These are phyloP conservation scores for Manduca sexta DNA, from an alignment of 1,140 invertebrate species.

Conservation along the genomic window DNA sequence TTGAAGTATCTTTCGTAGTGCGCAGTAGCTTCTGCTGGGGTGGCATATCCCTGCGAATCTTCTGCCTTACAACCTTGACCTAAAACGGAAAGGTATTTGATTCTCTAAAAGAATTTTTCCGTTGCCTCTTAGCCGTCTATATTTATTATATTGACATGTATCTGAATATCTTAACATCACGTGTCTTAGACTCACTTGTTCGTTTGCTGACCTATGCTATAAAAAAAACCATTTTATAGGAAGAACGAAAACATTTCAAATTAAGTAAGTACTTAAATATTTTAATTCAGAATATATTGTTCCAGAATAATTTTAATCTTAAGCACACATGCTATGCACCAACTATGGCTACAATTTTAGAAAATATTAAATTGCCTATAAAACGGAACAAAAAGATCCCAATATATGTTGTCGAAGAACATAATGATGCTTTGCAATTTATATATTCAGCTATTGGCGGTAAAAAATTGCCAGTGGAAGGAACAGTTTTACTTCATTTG, in stretches of 20 bases:
- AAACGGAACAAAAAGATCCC: slow-evolving; percentile 78
- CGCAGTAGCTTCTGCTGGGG: slow-evolving; percentile 19
- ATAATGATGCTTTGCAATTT: slow-evolving; percentile 84
- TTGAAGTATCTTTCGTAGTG: not conserved
- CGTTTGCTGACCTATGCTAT: too few species aligned
- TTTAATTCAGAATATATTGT: too few species aligned
- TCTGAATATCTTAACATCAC: too few species aligned
- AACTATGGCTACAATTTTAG: not conserved
- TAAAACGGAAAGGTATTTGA: not conserved
- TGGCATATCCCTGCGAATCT: slow-evolving; percentile 29
- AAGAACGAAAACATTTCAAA: too few species aligned
- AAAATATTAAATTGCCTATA: slow-evolving; percentile 14
- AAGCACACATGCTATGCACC: too few species aligned
- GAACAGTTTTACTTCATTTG: slow-evolving; percentile 86
- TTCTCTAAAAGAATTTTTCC: too few species aligned
- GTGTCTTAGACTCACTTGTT: too few species aligned
- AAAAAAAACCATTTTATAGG: too few species aligned
- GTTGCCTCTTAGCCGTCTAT: too few species aligned
- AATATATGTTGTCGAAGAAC: slow-evolving; percentile 83
- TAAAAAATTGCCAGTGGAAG: slow-evolving; percentile 84
- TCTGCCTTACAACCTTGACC: slow-evolving; percentile 31
- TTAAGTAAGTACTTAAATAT: too few species aligned
- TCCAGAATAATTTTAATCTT: too few species aligned
- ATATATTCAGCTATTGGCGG: slow-evolving; percentile 89
- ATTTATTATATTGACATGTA: too few species aligned